phyloP scores from a whole-genome alignment of 2,888 invertebrate genomes.

The Epinotia bilunana region DNA sequence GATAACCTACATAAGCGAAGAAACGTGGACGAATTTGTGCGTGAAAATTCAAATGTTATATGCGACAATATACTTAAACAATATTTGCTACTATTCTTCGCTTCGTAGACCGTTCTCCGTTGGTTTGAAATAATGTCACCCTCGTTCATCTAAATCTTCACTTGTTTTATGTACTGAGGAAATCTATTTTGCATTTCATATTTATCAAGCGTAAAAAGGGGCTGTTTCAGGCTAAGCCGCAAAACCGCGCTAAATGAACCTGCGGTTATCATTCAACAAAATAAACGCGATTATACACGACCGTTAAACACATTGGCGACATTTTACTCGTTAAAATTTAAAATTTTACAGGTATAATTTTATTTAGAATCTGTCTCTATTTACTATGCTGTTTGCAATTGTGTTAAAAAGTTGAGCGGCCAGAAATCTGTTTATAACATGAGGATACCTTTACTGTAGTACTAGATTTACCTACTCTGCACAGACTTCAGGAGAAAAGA shows the following conservation, averaged over 20 bases:
- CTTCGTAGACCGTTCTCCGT: too few relatives aligned
- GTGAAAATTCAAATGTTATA: too few relatives aligned
- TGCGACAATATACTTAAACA: too few relatives aligned
- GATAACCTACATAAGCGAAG: too few relatives aligned
- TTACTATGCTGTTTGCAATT: not conserved
- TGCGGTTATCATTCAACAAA: slow-evolving; percentile 50
- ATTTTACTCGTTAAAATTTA: not conserved
- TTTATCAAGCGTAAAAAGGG: not conserved
- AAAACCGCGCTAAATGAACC: slow-evolving; percentile 51
- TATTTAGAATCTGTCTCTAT: not conserved
- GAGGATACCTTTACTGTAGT: not conserved
- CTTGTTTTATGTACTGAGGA: not conserved
- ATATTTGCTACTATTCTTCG: too few relatives aligned
- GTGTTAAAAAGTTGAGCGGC: not conserved
- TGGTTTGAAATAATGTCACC: too few relatives aligned
- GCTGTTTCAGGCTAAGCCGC: slow-evolving; percentile 40
- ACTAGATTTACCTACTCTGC: too few relatives aligned
- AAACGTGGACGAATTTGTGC: too few relatives aligned
- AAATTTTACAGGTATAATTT: not conserved
- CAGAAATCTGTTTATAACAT: not conserved
- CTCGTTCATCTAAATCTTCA: too few relatives aligned
- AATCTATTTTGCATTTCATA: not conserved
- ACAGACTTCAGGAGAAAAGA: too few relatives aligned
- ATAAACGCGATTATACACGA: slow-evolving; percentile 50
- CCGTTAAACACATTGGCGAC: slow-evolving; percentile 41